Base-by-base conservation (phyloP, 2,797 vertebrate genomes). In the Malacoraja senta region DNA sequence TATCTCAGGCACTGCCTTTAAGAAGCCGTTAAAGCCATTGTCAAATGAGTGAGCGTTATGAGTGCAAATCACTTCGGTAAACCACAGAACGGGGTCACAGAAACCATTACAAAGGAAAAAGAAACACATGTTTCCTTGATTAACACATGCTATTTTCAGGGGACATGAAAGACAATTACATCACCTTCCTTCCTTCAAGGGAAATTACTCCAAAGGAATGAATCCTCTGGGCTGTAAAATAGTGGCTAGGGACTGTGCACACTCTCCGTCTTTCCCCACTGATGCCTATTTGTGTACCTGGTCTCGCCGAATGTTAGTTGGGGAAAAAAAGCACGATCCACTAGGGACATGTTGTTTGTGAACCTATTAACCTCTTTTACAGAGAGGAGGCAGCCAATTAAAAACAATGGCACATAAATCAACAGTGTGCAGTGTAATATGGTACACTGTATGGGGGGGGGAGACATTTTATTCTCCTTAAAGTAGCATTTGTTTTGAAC, bases 341-440 rank as follows among this genome's bases (percentile, higher is more conserved):
- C 26, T 10, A 29, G 53, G 58, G 61, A 32, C 26, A 32, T 65
- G 10, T 29, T n/a, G 26, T 65, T 29, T 65, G 83, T 19, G 29
- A 88, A 17, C 26, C 83, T 29, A 88, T 88, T 88, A 88, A 88
- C 83, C 83, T n/a, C 61, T 65, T 88, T n/a, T 32, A 88, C 83
- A 88, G 83, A 65, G 53, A 58, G 29, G 29, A n/a, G 17, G 9
- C 44, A 61, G 53, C 61, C 61, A 68, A 88, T 88, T 88, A 35
- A 65, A n/a, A 88, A 63, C 29, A 65, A 26, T 65, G 29, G 58
- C n/a, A 63, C 21, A 15, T 32, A 88, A 65, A 68, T 68, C 61
- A 61, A 88, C 58, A 88, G 58, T 24, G 26, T 2, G 3, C 53
- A 86, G 53, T 61, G 61, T 32, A 53, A 24, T 21, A 58, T 83